Conservation (phyloP, 2,797 vertebrate species). For the Lagorchestes hirsutus region DNA sequence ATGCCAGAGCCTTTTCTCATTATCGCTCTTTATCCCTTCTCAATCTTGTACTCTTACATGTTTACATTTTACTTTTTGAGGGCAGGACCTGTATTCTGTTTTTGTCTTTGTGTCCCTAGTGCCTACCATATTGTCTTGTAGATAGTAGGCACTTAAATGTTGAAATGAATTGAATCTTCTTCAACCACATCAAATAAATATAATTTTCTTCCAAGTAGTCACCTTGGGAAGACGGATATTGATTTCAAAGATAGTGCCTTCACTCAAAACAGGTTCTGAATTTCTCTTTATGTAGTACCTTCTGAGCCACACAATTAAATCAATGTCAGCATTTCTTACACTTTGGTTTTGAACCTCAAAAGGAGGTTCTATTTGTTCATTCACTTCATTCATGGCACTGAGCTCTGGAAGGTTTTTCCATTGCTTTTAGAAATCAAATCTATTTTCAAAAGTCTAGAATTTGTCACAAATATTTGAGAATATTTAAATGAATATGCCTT, state of each 20-base stretch:
- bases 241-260: background rate
- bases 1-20: background rate
- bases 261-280: background rate
- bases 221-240: conserved; percentile 12
- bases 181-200: background rate
- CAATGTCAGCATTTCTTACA: conserved; percentile 1
- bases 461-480: background rate
- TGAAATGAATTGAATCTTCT: background rate
- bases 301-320: conserved; percentile 2
- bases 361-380: background rate
- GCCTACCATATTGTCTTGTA: background rate
- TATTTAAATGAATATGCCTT: background rate
- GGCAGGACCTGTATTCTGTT: background rate
- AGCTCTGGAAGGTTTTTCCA: background rate
- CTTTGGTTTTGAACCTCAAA: background rate
- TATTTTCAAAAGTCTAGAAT: conserved; percentile 18
- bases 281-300: background rate
- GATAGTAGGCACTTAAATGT: background rate
- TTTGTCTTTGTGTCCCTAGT: too few species aligned
- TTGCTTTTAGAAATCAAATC: conserved; percentile 19
- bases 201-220: background rate
- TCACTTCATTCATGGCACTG: conserved; percentile 3
- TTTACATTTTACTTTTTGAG: background rate
- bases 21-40: background rate
- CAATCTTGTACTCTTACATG: background rate